These are phyloP conservation scores for Lytechinus variegatus DNA, from an alignment of 35 echinoderm and acorn worm genomes.

Conservation along the genomic window DNA sequence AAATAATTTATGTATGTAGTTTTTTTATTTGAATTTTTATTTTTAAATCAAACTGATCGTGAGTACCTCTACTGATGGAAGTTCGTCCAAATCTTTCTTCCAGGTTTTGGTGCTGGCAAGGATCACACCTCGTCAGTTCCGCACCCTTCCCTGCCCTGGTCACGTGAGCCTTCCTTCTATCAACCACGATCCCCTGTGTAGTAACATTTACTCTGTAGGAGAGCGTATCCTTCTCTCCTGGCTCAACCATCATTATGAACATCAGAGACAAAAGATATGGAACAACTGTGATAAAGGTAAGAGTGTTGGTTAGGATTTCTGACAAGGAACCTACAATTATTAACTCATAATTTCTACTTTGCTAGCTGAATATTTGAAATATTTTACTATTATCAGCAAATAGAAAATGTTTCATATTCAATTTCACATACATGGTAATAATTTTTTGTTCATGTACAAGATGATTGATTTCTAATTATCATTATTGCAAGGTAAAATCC, in stretches of 20 bases:
- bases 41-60: too few relatives aligned
- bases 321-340: neutral
- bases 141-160: conserved; percentile 64
- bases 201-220: conserved; percentile 91
- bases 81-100: neutral
- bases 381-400: neutral
- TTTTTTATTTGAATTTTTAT: too few relatives aligned
- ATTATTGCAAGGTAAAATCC: too few relatives aligned
- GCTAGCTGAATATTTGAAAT: neutral
- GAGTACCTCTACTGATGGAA: neutral
- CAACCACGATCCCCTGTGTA: conserved; percentile 91
- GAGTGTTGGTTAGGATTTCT: neutral
- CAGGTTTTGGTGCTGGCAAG: conserved; percentile 83
- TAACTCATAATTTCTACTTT: neutral
- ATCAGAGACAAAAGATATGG: conserved; percentile 90
- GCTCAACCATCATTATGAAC: conserved; percentile 98
- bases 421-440: neutral
- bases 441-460: too few relatives aligned
- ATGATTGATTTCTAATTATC: too few relatives aligned
- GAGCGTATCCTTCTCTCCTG: conserved; percentile 94
- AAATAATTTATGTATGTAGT: too few relatives aligned
- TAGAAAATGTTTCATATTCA: neutral
- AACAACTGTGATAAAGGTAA: conserved; percentile 87
- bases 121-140: conserved; percentile 79
- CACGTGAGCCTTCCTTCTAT: conserved; percentile 69